Base-by-base conservation (phyloP, 2,113 vertebrate species). In the Furnarius figulus region DNA sequence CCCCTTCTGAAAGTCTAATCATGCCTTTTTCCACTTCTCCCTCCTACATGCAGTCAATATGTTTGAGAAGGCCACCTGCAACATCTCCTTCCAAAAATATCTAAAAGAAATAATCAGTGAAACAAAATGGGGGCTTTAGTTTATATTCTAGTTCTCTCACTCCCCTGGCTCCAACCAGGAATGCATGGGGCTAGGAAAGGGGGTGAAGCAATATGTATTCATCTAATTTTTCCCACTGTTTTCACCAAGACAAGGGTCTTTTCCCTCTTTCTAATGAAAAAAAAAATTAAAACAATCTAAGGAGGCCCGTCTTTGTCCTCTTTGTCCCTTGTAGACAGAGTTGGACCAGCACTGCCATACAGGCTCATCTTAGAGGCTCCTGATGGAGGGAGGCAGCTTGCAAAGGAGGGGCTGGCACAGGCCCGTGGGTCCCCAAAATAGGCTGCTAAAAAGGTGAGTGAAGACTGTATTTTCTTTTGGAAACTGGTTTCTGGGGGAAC, bases 61-160 rank as follows among this genome's bases (percentile, higher is more conserved):
- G 23, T 62, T 80, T 66, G n/a, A 89, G 58, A 44, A 82, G 30
- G 74, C 53, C 74, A 93, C 74, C 46, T 93, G 89, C 70, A 85
- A 76, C 16, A 42, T 35, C 27, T 87, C 70, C 35, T 39, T 89
- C 53, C 35, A 89, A 86, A 90, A 74, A 42, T 35, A 58, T 31
- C 46, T 63, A 28, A 77, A 84, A 74, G 50, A 97, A 80, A 74
- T 40, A 9, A 91, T 63, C 33, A 85, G 18, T 53, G 33, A 92
- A 93, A 83, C n/a, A 53, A 85, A 73, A 25, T 0, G 3, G 3
- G 2, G 27, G 5, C 4, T 92, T 92, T 84, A 55, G 10, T 3
- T 70, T 80, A 30, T 53, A 53, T 21, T 70, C 31, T 14, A 30
- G 27, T 35, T 28, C 35, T 86, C 11, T 27, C 12, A 31, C 15